Conservation (phyloP, 2,888 invertebrate species). For the Iselma pallidipennis region DNA sequence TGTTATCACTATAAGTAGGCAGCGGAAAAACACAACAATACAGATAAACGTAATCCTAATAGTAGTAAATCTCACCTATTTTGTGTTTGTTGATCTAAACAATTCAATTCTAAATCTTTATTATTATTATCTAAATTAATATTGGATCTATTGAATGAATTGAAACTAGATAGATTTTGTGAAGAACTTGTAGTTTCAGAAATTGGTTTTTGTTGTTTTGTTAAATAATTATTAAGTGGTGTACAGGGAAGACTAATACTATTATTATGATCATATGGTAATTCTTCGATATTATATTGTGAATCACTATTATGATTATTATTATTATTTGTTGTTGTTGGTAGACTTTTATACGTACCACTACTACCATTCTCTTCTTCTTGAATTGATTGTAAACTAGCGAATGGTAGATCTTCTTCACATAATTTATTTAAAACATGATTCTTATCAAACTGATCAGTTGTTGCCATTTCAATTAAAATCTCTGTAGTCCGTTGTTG, state of each 20-base stretch:
- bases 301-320: conserved; percentile 44
- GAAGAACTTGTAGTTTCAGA: conserved; percentile 9
- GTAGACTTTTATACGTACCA: conserved; percentile 43
- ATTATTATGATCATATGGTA: conserved; percentile 39
- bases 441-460: conserved; percentile 55
- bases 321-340: conserved; percentile 37
- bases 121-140: conserved; percentile 19
- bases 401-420: conserved; percentile 41
- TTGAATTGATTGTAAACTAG: conserved; percentile 38
- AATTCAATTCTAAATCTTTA: conserved; percentile 46
- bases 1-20: too few relatives aligned
- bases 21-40: too few relatives aligned
- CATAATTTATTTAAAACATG: conserved; percentile 59
- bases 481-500: too few relatives aligned
- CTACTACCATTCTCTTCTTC: conserved; percentile 15
- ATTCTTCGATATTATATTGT: conserved; percentile 41
- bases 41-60: too few relatives aligned
- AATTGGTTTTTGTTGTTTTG: conserved; percentile 13
- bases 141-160: conserved; percentile 36
- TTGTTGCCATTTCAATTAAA: conserved; percentile 59
- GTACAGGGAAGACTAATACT: conserved; percentile 9
- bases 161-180: conserved; percentile 36
- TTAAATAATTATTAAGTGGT: conserved; percentile 14
- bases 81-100: conserved; percentile 34
- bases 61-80: conserved; percentile 44